Base-by-base conservation (phyloP, 2,113 vertebrate species). In the Spermophilus dauricus region DNA sequence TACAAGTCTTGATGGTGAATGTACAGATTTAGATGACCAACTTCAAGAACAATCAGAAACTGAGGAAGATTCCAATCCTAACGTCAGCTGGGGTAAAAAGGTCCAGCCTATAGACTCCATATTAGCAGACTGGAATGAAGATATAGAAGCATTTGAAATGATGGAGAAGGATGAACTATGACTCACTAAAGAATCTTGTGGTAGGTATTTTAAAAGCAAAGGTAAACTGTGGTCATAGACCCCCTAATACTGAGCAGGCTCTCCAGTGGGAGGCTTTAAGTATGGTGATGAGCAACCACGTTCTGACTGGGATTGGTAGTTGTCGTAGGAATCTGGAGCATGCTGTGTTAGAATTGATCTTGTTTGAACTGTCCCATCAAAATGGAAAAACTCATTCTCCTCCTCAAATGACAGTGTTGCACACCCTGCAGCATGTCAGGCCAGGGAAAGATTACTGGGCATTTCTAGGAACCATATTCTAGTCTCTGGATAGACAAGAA, bases 121-220 rank as follows among this genome's bases (percentile, higher is more conserved):
- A 97, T 98, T 99, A 98, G 99, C 99, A 97, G 99, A 99, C 98
- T 99, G 99, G 99, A 99, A 98, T 98, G 99, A 99, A 99, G 99
- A 99, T 98, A 99, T 99, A 98, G 99, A 99, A 99, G 99, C 99
- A 2, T 99, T 99, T 98, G 99, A 99, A 99, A 99, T 99, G 99
- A 99, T 99, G 99, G 99, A 99, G 97, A 99, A 99, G 94, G 99
- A 99, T 94, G 99, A 99, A 97, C 99, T 99, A 99, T 99, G 99
- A 99, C 99, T 98, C 98, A 81, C 96, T 97, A 51, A 78, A 86
- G 98, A 97, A 97, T 83, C 95, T 97, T 96, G 97, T 97, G 98
- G 98, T 97, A 98, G 98, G 97, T 98, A 96, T 98, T 97, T 77
- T 90, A 94, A 94, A 89, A 86, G 94, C 73, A 95, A 73, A 89